Percentiles rank a stretch among this genome's conserved stretches.
phyloP scores from a whole-genome alignment of 92 coral and sea anemone genomes.

The Hydrozoanthus gracilis region DNA sequence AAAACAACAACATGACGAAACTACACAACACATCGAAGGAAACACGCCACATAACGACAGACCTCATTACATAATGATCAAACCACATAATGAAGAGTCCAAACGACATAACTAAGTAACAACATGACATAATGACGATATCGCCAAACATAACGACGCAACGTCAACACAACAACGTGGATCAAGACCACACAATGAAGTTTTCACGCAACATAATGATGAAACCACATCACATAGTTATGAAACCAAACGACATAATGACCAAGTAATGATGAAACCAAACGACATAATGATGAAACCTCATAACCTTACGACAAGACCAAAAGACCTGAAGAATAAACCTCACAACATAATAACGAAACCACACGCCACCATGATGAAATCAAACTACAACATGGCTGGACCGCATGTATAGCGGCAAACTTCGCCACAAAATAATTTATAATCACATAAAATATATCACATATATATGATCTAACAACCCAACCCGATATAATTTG shows the following conservation, averaged over 20 bases:
- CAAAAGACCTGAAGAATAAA: background rate
- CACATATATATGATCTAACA: too few relatives aligned
- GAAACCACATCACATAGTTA: constrained; percentile 31
- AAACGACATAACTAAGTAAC: constrained; percentile 8
- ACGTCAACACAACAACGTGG: too few relatives aligned
- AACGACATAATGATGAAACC: background rate
- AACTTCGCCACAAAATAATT: too few relatives aligned
- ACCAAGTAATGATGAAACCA: constrained; percentile 1
- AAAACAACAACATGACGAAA: constrained; percentile 12
- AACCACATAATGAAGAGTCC: constrained; percentile 11
- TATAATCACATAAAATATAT: too few relatives aligned
- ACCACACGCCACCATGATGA: constrained; percentile 44
- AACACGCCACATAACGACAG: background rate
- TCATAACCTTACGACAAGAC: background rate
- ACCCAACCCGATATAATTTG: too few relatives aligned
- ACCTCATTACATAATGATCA: background rate
- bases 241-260: too few relatives aligned
- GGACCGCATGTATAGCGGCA: too few relatives aligned
- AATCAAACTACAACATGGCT: background rate
- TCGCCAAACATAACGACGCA: too few relatives aligned
- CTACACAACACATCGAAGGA: constrained; percentile 3
- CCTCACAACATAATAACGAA: constrained; percentile 29
- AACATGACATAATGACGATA: background rate
- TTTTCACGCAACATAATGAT: background rate
- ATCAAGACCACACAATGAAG: too few relatives aligned